Conservation (phyloP, 2,797 vertebrate genomes). For the Lacerta agilis region DNA sequence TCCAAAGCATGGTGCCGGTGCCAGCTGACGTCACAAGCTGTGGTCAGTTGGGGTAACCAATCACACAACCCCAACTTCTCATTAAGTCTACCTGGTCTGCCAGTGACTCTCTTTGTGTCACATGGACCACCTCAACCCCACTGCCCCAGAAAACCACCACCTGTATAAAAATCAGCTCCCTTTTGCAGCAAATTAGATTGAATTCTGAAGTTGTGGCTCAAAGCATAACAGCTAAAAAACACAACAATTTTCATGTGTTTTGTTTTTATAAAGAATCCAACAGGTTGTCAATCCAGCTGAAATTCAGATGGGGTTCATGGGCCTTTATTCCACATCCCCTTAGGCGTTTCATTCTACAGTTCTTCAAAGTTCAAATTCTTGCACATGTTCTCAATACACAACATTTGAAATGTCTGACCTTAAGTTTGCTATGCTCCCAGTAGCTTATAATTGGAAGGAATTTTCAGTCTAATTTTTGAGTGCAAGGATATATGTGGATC, state of each 20-base stretch:
- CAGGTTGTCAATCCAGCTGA: not conserved
- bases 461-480: constrained; percentile 10
- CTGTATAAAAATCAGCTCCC: not conserved
- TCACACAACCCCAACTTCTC: too few species aligned
- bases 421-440: constrained; percentile 23
- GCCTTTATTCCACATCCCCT: not conserved
- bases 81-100: not conserved
- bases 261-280: not conserved
- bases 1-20: not conserved
- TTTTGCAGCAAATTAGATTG: not conserved
- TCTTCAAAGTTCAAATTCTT: not conserved
- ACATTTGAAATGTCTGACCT: not conserved
- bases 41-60: not conserved
- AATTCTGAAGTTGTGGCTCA: not conserved
- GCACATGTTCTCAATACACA: not conserved
- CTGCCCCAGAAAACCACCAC: not conserved
- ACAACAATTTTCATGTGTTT: not conserved
- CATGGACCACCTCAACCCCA: not conserved
- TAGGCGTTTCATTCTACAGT: not conserved
- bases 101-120: too few species aligned
- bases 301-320: not conserved
- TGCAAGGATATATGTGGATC: constrained; percentile 27
- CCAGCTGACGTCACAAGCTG: too few species aligned
- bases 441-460: constrained; percentile 23
- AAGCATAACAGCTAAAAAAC: not conserved